Base-by-base conservation (phyloP, 2,888 invertebrate species). In the Idaea dimidiata region DNA sequence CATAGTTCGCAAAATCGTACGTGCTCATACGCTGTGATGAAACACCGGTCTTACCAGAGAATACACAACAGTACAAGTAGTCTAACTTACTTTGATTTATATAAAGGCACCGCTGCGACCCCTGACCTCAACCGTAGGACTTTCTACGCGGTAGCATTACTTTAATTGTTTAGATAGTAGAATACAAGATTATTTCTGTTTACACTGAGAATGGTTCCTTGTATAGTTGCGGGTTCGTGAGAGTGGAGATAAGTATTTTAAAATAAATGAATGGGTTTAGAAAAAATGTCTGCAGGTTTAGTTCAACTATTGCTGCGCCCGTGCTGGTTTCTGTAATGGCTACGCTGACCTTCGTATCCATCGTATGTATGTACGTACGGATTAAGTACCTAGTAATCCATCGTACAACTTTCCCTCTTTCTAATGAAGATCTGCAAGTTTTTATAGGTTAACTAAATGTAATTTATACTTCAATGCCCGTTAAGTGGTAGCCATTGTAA, bases 61-160 rank as follows among this genome's bases (percentile, higher is more conserved):
- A 43, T 43, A 24, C 5, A 24, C 24, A 24, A 24, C 24, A 24
- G 24, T 24, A 24, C 3, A 3, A 24, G 24, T 24, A 24, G 24
- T n/a, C n/a, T n/a, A n/a, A 24, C 24, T 24, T 24, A 43, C 14
- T 33, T 60, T 56, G 17, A 62, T 33, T 54, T 57, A 62, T 43
- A 57, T 62, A 64, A 55, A 62, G 62, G 66, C 60, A 59, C 64
- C 60, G 54, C 54, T 33, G 17, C n/a, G 64, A 64, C 72, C 63
- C 59, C 14, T 72, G 75, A 72, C 76, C 68, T 56, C 61, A 61
- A 56, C 67, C 60, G 59, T 62, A 59, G 69, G 70, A 72, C 77
- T 78, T 78, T 78, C 77, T 78, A 78, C 63, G 68, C 67, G 65
- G 72, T 66, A 70, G 78, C 74, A 61, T 63, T 68, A 61, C 62